phyloP scores from a whole-genome alignment of 2,113 vertebrate species.

The Cephalopterus ornatus region DNA sequence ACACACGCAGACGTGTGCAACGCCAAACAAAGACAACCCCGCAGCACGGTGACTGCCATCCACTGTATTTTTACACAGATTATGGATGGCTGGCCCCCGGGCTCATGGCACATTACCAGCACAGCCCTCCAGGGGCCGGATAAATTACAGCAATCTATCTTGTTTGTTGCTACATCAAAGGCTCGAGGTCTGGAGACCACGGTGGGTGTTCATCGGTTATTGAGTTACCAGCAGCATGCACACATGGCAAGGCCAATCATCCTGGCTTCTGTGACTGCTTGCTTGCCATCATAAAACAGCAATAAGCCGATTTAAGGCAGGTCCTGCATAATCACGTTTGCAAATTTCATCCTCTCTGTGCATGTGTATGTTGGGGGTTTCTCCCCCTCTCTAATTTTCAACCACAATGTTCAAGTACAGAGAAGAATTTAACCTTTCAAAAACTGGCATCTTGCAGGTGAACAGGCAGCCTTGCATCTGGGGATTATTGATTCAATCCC shows the following conservation, averaged over 20 bases:
- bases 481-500: not conserved
- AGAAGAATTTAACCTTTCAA: not conserved
- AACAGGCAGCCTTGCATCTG: not conserved
- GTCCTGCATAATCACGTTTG: constrained; percentile 53
- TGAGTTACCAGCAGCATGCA: constrained; percentile 48
- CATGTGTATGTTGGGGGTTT: too few species aligned
- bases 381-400: not conserved
- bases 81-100: constrained; percentile 54
- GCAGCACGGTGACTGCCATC: not conserved
- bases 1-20: not conserved
- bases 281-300: constrained; percentile 46
- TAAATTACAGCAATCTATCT: constrained; percentile 64
- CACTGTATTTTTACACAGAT: constrained; percentile 40
- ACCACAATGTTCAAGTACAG: not conserved
- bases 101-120: constrained; percentile 51
- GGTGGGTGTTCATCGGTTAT: constrained; percentile 50
- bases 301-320: constrained; percentile 53
- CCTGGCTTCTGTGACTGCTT: constrained; percentile 8
- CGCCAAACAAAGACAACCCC: not conserved
- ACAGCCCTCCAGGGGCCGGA: constrained; percentile 50
- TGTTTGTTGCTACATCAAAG: constrained; percentile 59
- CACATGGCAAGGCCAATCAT: constrained; percentile 47
- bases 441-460: not conserved
- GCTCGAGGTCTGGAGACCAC: constrained; percentile 45
- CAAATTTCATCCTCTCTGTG: constrained; percentile 17